A percentile compares a stretch with the other conserved stretches of the same genome.
phyloP scores from a whole-genome alignment of 2,797 vertebrate species.

The Atherinosoma microstoma region DNA sequence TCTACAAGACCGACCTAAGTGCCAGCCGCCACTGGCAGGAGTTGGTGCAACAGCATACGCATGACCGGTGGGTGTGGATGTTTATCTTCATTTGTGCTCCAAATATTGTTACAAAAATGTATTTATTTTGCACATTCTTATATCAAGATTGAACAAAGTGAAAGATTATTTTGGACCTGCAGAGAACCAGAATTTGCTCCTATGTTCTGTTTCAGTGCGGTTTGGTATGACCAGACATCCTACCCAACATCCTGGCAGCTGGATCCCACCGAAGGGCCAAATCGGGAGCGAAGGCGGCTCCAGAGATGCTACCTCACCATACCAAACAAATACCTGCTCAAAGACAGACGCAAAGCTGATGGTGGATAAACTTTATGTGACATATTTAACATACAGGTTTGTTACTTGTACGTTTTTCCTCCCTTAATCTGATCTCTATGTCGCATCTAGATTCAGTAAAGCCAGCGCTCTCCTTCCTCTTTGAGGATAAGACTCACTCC shows the following conservation, averaged over 20 bases:
- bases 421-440: conserved; percentile 25
- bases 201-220: conserved; percentile 83
- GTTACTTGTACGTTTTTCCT: not conserved
- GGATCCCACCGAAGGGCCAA: conserved; percentile 97
- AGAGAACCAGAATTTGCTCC: conserved; percentile 2
- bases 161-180: not conserved
- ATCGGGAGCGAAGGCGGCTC: conserved; percentile 93
- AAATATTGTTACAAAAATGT: conserved; percentile 3
- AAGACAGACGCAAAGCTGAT: conserved; percentile 91
- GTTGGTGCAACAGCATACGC: conserved; percentile 94
- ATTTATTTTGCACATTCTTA: not conserved
- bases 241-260: conserved; percentile 97
- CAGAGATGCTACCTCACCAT: conserved; percentile 98
- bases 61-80: conserved; percentile 89
- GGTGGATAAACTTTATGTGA: conserved; percentile 75
- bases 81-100: not conserved
- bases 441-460: conserved; percentile 85
- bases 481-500: conserved; percentile 97
- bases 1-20: conserved; percentile 95
- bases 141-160: not conserved
- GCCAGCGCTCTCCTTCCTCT: conserved; percentile 91
- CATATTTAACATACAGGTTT: not conserved
- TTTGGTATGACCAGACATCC: conserved; percentile 94
- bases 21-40: conserved; percentile 98
- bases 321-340: conserved; percentile 97